Conservation (phyloP, 2,888 invertebrate species). For the Himalopsyche kuldschensis region DNA sequence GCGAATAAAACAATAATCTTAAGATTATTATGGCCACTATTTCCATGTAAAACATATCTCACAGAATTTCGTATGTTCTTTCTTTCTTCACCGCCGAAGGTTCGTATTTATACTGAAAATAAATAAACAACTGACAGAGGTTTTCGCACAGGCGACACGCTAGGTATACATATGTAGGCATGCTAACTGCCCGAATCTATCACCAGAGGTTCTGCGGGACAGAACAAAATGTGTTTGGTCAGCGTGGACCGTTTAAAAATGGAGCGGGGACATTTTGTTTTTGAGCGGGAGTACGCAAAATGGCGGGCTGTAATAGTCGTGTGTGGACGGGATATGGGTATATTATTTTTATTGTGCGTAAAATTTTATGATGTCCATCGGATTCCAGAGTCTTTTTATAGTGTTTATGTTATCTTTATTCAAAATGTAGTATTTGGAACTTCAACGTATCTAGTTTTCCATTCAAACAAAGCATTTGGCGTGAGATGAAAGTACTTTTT, state of each 20-base stretch:
- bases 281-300: neutral
- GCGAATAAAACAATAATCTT: too few relatives aligned
- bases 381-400: neutral
- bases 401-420: neutral
- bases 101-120: conserved; percentile 28
- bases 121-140: conserved; percentile 35
- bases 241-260: conserved; percentile 27
- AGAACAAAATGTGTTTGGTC: conserved; percentile 23
- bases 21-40: too few relatives aligned
- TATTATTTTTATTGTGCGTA: neutral
- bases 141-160: conserved; percentile 6
- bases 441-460: neutral
- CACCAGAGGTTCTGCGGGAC: conserved; percentile 13
- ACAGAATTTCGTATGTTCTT: neutral
- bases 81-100: neutral
- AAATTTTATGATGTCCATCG: neutral
- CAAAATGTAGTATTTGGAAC: neutral
- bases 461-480: neutral
- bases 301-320: neutral
- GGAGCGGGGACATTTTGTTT: neutral
- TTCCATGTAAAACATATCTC: too few relatives aligned
- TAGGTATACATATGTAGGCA: neutral
- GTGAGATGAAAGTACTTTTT: neutral
- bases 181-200: conserved; percentile 30
- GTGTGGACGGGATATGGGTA: neutral